These are phyloP conservation scores for Bombus picipes DNA, from an alignment of 1,140 invertebrate genomes.

Conservation along the genomic window DNA sequence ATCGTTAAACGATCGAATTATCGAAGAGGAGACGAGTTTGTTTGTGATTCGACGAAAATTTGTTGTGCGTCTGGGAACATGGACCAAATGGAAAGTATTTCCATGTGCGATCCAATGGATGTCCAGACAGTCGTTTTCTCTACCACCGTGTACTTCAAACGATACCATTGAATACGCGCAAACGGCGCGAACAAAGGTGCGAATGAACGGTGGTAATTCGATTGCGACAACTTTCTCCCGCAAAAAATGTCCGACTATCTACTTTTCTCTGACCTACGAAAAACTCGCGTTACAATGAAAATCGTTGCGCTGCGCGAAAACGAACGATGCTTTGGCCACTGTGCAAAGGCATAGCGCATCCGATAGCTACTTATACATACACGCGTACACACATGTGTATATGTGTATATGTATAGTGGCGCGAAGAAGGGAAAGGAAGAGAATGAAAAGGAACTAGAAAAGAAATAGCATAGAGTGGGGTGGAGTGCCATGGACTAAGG, in stretches of 20 bases:
- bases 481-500: not conserved
- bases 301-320: not conserved
- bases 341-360: conserved; percentile 19
- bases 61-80: conserved; percentile 46
- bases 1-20: not conserved
- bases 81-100: conserved; percentile 31
- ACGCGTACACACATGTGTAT: too few species aligned
- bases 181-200: conserved; percentile 1
- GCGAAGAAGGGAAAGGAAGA: not conserved
- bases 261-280: not conserved
- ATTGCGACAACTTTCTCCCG: not conserved
- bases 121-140: conserved; percentile 31
- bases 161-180: not conserved
- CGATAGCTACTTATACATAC: not conserved
- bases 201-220: conserved; percentile 19
- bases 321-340: conserved; percentile 16
- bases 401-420: not conserved
- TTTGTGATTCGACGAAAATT: not conserved
- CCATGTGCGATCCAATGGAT: conserved; percentile 60
- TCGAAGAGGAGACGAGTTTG: not conserved
- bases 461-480: not conserved
- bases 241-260: too few species aligned
- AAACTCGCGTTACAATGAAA: too few species aligned
- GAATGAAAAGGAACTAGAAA: not conserved
- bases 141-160: conserved; percentile 1